Base-by-base conservation (phyloP, 2,888 invertebrate species). In the Clepsis dumicolana region DNA sequence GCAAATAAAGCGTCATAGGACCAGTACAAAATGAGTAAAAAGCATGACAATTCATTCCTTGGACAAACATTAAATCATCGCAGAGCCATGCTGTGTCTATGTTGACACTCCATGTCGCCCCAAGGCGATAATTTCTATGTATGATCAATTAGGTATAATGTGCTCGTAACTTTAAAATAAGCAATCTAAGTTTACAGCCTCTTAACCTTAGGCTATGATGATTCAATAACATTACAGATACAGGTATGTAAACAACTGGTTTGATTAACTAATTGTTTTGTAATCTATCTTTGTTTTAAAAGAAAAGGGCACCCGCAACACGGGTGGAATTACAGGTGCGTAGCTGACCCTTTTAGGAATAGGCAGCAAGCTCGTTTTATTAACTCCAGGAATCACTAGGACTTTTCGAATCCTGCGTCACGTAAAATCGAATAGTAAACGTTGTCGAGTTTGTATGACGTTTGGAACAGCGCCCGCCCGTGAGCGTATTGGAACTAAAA, bases 31-130 rank as follows among this genome's bases (percentile, higher is more conserved):
- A 24, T 21, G 38, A 50, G 25, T 29, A 60, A 50, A 66, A 66
- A 54, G 52, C 32, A 56, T 53, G 24, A 35, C 24, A 56, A 16
- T 18, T 12, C 44, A 56, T 50, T 67, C 38, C 56, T 60, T 62
- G 21, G 4, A 16, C 50, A 67, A 63, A 67, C 38, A 50, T 67
- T 62, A 67, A 56, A 62, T 67, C 67, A 67, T 32, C 35, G 8
- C 38, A 50, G 16, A 18, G 32, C 16, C n/a, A 54, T 48, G 54
- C 50, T 29, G 24, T 38, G 21, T 62, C 61, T 61, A 1, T 7
- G 32, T 21, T 8, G 29, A 38, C 57, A 27, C 27, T 62, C 35
- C 56, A 7, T 41, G 38, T 35, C 38, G 62, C 62, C 56, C 50
- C n/a, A 1, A 63, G 60, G 62, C 54, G 38, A 56, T 67, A 29